Evolutionary conservation across 2,797 vertebrate species (phyloP), one percentile per base, ranked within the genome.

Genomic region (Botia kubotai): DNA sequence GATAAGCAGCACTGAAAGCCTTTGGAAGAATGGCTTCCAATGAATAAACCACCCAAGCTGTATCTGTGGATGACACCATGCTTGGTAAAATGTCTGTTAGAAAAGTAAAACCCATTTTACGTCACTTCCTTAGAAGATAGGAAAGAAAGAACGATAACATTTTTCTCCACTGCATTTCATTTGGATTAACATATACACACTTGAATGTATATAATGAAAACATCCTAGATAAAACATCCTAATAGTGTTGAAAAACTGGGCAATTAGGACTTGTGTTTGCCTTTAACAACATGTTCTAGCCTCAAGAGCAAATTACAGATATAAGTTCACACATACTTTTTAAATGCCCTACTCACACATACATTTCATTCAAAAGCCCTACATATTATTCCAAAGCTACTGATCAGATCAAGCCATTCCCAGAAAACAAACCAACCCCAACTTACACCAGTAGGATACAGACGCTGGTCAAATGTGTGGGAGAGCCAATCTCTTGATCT

Each of bases 381-480:
- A 91, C 88, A 87, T 89, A 82, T 90, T 88, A 90, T 92, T 91
- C 89, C 88, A 90, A 90, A 46, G 91, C 86, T 88, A 73, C 88
- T 89, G 89, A 90, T 88, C 81, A 91, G 91, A 93, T 85, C 87
- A 89, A 79, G 68, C 77, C 88, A 80, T 74, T 85, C 86, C 92
- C 91, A 89, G 88, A 92, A 90, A 90, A 93, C 90, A 91, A 91
- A 94, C 91, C 89, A 88, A 94, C 93, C 94, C 93, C 93, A 94
- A 95, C 93, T 94, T 95, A 95, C 93, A 94, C 93, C 91, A 93
- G 92, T 93, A 90, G 92, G 87, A 91, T 83, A 92, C 57, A 78
- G 68, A 84, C 76, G 81, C 81, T 86, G 57, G 68, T 86, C 79
- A 82, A 68, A 79, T 46, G 84, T 55, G 83, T 36, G 72, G 66